phyloP scores from a whole-genome alignment of 2,797 vertebrate species.

The Eptatretus atami region DNA sequence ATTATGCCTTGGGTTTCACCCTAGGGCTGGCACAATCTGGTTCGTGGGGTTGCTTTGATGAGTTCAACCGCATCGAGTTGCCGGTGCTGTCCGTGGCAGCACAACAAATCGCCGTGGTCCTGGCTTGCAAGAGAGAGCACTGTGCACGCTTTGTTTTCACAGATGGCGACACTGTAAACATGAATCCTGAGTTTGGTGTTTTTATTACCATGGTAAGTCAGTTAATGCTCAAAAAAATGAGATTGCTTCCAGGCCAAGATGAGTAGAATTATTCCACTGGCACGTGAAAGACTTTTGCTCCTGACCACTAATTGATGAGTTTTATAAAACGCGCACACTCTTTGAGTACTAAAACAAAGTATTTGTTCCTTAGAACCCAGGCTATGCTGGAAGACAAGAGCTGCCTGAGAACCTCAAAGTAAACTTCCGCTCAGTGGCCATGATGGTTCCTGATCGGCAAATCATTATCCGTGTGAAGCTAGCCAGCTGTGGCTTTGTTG shows the following conservation, averaged over 20 bases:
- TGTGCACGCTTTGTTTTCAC: constrained; percentile 61
- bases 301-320: too few relatives aligned
- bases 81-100: constrained; percentile 80
- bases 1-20: neutral
- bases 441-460: constrained; percentile 93
- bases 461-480: constrained; percentile 87
- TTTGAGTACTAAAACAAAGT: too few relatives aligned
- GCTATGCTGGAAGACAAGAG: constrained; percentile 68
- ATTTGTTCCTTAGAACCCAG: constrained; percentile 34
- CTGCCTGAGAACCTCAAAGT: constrained; percentile 92
- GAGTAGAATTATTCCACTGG: too few relatives aligned
- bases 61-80: constrained; percentile 79
- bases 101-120: constrained; percentile 65
- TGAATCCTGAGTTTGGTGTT: constrained; percentile 83
- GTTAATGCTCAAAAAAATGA: too few relatives aligned
- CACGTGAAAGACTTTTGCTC: too few relatives aligned
- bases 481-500: constrained; percentile 71
- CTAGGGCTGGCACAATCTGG: constrained; percentile 78
- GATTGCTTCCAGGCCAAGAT: too few relatives aligned
- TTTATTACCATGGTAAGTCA: constrained; percentile 63
- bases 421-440: constrained; percentile 72
- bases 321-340: too few relatives aligned
- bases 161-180: constrained; percentile 55
- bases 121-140: constrained; percentile 61
- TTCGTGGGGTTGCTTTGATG: constrained; percentile 94